Base-by-base conservation (phyloP, 2,797 vertebrate genomes). In the Crocidura indochinensis region DNA sequence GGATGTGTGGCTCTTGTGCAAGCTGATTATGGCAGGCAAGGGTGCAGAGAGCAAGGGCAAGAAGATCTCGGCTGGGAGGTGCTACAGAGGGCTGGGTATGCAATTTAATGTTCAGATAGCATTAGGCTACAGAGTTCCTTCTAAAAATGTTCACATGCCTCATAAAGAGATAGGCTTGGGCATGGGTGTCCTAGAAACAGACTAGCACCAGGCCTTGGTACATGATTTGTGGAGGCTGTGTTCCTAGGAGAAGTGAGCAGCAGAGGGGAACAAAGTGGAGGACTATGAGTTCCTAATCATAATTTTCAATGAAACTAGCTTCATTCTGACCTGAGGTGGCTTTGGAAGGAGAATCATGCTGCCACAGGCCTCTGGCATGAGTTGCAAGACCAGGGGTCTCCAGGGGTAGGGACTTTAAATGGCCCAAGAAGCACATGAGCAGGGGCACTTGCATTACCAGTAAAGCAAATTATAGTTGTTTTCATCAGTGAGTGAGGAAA, bases 61-160 rank as follows among this genome's bases (percentile, higher is more conserved):
- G 73, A 62, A 27, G 72, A 62, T 38, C 14, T 56, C 11, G 74
- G 68, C 68, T 69, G 29, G 15, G 8, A n/a, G 60, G 22, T 0
- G 8, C 46, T 1, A 5, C 11, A 22, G 51, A 47, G n/a, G 47
- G 9, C 0, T 64, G 60, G 51, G 47, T 46, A n/a, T n/a, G 60
- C 29, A 46, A 77, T 46, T 49, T 71, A 49, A 68, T 2, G 31
- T 53, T 27, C 15, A 53, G 80, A 29, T 24, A 82, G n/a, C 75
- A 75, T 67, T 47, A 62, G 31, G 7, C 74, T 67, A 47, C 1
- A 79, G 60, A 67, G 51, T 51, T 51, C 69, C 27, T 60, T 83
- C 87, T 69, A 49, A 77, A 89, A 91, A 94, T 67, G 12, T 24
- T 77, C 56, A 19, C 8, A 26, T 51, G 86, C 75, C 46, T 68